These are phyloP conservation scores for Tetrapedia diversipes DNA, from an alignment of 2,888 invertebrate genomes.

Conservation along the genomic window DNA sequence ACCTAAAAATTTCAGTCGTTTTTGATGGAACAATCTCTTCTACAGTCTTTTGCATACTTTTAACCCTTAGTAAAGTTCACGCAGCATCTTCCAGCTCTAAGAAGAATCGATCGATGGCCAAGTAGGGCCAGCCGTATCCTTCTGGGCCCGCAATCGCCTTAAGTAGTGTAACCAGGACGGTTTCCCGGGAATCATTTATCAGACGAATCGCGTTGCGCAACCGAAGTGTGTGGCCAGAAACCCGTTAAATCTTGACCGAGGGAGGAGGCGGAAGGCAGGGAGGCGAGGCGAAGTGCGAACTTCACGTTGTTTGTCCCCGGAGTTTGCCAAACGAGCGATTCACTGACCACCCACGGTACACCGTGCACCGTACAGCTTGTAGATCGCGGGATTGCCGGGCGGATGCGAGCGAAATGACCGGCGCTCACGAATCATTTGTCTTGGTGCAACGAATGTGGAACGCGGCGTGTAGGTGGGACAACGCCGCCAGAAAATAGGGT, in stretches of 20 bases:
- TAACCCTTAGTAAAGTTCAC: background rate
- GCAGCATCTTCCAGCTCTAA: slow-evolving; percentile 19
- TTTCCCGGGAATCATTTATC: slow-evolving; percentile 44
- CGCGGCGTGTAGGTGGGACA: slow-evolving; percentile 61
- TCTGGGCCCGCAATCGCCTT: slow-evolving; percentile 38
- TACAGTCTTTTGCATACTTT: too few species aligned
- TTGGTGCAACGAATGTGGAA: slow-evolving; percentile 62
- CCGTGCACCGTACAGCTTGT: slow-evolving; percentile 75
- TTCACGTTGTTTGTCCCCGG: slow-evolving; percentile 64
- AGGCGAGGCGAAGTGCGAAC: slow-evolving; percentile 48
- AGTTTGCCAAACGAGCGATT: slow-evolving; percentile 66
- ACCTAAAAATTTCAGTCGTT: too few species aligned
- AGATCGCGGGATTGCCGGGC: slow-evolving; percentile 75
- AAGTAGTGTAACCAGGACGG: slow-evolving; percentile 37
- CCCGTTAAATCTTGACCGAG: slow-evolving; percentile 43
- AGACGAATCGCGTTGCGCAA: slow-evolving; percentile 42
- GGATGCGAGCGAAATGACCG: slow-evolving; percentile 74
- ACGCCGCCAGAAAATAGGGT: slow-evolving; percentile 57
- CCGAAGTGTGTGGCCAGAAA: slow-evolving; percentile 57
- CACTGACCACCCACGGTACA: slow-evolving; percentile 79
- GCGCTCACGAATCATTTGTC: slow-evolving; percentile 73
- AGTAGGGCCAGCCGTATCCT: slow-evolving; percentile 5
- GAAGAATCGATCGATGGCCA: slow-evolving; percentile 12
- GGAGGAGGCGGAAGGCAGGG: background rate
- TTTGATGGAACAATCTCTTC: too few species aligned